Evolutionary conservation across 2,888 invertebrate genomes (phyloP), one percentile per base, ranked within the genome.

Genomic region (Tiliacea citrago): DNA sequence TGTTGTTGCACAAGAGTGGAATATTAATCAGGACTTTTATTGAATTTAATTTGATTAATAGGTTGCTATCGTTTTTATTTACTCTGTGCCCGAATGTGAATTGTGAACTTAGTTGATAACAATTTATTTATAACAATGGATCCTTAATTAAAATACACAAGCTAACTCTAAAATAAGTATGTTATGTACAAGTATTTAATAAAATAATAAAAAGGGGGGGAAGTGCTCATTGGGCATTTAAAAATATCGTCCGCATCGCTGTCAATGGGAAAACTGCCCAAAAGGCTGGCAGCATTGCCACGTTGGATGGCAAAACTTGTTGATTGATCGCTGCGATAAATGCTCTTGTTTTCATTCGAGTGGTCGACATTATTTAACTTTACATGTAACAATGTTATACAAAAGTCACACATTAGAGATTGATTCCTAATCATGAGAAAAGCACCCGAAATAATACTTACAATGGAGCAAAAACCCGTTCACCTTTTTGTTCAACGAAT

Each of bases 1-100:
- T 88, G 88, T 87, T 83, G 83, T 74, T 24, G 73, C 51, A 74
- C 81, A 67, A 60, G 62, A 60, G 39, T 57, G 72, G 88, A 86
- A 87, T 87, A 72, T 81, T 81, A 83, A 87, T 68, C 7, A 74
- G 45, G 12, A n/a, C 39, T 81, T 85, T 72, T 76, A 79, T 82
- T 79, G 51, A 57, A 81, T 83, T 71, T 60, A 55, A 67, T 63
- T 68, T 69, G 55, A 73, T 73, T 74, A 57, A 55, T 49, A 61
- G 4, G 12, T 42, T 57, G 35, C 47, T 47, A 42, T 47, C 29
- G 16, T 68, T 68, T 81, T 42, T 80, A 58, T 79, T 42, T 39
- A 6, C 51, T 57, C 16, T 29, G 0, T 53, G 13, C 45, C 12
- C 4, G 8, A 49, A 12, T 47, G 10, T 21, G 10, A 53, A 75